Evolutionary conservation across 2,797 vertebrate species (phyloP).

Genomic region (Sciurus carolinensis): DNA sequence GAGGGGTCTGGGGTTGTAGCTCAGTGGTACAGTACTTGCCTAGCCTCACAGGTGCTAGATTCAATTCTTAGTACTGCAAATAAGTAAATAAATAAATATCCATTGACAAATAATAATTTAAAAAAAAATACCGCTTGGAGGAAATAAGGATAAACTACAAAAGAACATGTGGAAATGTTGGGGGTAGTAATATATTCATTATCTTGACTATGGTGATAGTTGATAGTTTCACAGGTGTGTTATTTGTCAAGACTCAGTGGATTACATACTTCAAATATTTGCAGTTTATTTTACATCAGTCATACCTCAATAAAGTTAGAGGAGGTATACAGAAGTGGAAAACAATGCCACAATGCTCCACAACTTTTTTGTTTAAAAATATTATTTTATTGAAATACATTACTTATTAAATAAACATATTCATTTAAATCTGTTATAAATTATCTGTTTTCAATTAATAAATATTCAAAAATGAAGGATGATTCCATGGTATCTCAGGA

Average conservation of each 20-base stretch:
- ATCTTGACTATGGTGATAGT: not conserved
- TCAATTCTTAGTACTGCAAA: no score
- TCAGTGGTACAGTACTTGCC: no score
- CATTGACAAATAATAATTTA: no score
- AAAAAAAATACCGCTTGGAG: not conserved
- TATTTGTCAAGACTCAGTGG: slow-evolving; percentile 8
- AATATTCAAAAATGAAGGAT: slow-evolving; percentile 36
- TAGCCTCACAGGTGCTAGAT: no score
- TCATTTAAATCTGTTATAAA: not conserved
- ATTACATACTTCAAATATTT: not conserved
- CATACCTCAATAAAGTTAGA: not conserved
- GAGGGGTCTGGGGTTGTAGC: not conserved
- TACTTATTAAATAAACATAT: not conserved
- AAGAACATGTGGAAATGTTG: not conserved
- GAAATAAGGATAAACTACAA: not conserved
- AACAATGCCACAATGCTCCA: not conserved
- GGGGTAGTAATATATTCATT: not conserved
- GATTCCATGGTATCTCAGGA: not conserved
- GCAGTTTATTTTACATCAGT: not conserved
- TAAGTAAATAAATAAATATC: no score
- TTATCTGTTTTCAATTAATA: slow-evolving; percentile 26
- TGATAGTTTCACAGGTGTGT: not conserved
- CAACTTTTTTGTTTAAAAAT: slow-evolving; percentile 19
- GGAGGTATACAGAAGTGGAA: not conserved
- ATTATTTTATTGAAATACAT: not conserved